Base-by-base conservation (phyloP, 1,140 invertebrate genomes). In the Andrena cerasifolii region DNA sequence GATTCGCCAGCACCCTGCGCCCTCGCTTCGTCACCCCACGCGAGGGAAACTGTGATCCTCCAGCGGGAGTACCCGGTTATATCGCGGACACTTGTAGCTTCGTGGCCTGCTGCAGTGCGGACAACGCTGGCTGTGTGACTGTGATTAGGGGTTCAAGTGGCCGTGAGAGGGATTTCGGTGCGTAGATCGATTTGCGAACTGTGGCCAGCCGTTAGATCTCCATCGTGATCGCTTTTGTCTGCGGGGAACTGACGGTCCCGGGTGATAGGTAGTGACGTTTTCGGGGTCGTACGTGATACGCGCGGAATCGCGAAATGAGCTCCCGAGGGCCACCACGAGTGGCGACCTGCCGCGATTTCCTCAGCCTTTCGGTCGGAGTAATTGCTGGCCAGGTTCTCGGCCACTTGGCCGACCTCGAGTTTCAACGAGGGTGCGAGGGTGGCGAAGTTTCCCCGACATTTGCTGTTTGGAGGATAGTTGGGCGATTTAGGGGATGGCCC, bases 401-500 rank as follows among this genome's bases (percentile, higher is more conserved):
- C 76, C 80, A 85, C 80, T 83, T 80, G 80, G 80, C 66, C 85
- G 85, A 86, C 70, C 86, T 79, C 75, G 79, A 72, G 86, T 82
- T 85, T 75, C 79, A 85, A 82, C 59, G 59, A 79, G 74, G 78
- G 84, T 78, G 71, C 71, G 75, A 85, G 84, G 84, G 72, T 79
- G 80, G 73, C 85, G 74, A 86, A 89, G 89, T 91, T 90, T 90
- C 84, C 80, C 82, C 84, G 79, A 86, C 87, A 89, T 87, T 90
- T 88, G 87, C 82, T 87, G 89, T 88, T 89, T 83, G 62, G 84
- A 86, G 86, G 88, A 90, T 91, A 91, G 90, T 92, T 92, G 72
- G 84, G 72, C 86, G 87, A 87, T 89, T 89, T 78, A 80, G 85
- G 81, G 82, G 79, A 76, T 79, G 80, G 83, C 77, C 86, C 84